Evolutionary conservation across 2,888 invertebrate genomes (phyloP), one percentile per base, ranked within the genome.

Genomic region (Xanthorhoe designata): DNA sequence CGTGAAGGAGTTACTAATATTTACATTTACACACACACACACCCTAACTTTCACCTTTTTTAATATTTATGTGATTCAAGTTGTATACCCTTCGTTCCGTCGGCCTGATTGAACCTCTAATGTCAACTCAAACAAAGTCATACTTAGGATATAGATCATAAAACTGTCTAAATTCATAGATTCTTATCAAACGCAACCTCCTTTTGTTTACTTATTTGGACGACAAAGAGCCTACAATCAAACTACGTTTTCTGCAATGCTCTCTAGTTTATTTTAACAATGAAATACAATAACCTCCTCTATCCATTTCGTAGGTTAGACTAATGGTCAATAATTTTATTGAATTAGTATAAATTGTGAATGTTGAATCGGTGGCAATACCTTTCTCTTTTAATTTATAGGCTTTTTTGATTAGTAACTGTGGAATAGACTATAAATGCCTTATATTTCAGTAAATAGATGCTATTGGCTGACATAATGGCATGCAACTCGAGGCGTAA

Each of bases 401-500:
- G 13, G 13, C 13, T 42, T 2, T 13, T 42, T 32, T n/a, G 54
- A 61, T 47, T 54, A 49, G 54, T 61, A 35, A 29, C 7, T 42
- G 17, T 15, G 47, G 15, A 49, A 35, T 19, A 13, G 8, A 38
- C 18, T 35, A 47, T 19, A 47, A 45, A 53, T 18, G 9, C 49
- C 17, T 7, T 49, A 58, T 3, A 58, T 13, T 9, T 18, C 6
- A 45, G 24, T 15, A 15, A 50, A 50, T n/a, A n/a, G n/a, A 38
- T 50, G 35, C 50, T 58, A 58, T 58, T 58, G 50, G 38, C 18
- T 10, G 35, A 15, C n/a, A 8, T 47, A 17, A 17, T 47, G 13
- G 13, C 5, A 45, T 49, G 17, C 10, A 58, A 35, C 32, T 19
- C 38, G n/a, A 50, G 19, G 17, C n/a, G 15, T 35, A 38, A 51